phyloP scores from a whole-genome alignment of 2,113 vertebrate species.

The Corythaeola cristata region DNA sequence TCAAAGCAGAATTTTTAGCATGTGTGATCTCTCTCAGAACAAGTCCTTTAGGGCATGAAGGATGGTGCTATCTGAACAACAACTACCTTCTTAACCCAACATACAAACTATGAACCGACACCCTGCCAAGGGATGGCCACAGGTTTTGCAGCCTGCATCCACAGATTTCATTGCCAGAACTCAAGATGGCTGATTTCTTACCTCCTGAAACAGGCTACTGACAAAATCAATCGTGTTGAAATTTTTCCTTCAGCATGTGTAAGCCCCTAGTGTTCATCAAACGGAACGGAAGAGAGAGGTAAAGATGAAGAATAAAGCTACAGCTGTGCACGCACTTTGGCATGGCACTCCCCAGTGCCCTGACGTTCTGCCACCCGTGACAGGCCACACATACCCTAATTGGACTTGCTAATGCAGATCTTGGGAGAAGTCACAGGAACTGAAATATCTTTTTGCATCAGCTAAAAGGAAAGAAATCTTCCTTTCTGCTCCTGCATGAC shows the following conservation, averaged over 20 bases:
- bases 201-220: not conserved
- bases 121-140: not conserved
- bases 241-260: not conserved
- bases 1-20: not conserved
- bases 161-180: not conserved
- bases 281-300: not conserved
- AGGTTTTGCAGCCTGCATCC: not conserved
- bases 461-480: not conserved
- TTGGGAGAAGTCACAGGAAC: conserved; percentile 1
- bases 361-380: not conserved
- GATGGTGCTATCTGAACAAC: not conserved
- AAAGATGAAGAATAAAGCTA: not conserved
- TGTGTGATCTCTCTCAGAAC: not conserved
- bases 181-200: not conserved
- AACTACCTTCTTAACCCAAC: not conserved
- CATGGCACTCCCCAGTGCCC: not conserved
- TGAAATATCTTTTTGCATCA: not conserved
- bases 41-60: not conserved
- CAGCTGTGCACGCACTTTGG: not conserved
- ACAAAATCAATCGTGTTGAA: not conserved
- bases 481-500: not conserved
- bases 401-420: conserved; percentile 30
- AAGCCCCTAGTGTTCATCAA: not conserved
- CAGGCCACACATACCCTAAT: not conserved
- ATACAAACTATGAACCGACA: not conserved